Evolutionary conservation across 1,140 invertebrate species (phyloP).

Genomic region (Brachionus asplanchnoidis): DNA sequence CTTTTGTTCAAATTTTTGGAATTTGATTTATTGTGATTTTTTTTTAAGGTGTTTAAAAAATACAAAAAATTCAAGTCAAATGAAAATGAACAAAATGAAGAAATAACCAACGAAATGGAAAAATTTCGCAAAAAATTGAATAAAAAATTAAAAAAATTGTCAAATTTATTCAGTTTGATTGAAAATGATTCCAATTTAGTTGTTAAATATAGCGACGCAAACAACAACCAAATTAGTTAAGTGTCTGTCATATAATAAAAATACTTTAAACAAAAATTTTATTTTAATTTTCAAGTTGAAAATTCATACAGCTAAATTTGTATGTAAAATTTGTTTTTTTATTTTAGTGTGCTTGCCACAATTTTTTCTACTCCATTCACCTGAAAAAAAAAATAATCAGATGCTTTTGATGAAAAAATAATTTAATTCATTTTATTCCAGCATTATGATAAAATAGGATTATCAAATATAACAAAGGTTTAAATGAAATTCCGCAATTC

Average conservation of each 20-base stretch:
- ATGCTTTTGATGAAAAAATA: background rate
- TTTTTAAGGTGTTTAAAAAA: conserved; percentile 17
- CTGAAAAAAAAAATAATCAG: background rate
- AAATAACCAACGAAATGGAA: background rate
- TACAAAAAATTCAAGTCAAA: background rate
- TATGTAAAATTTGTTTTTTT: background rate
- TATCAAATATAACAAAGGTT: background rate
- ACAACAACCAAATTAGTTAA: background rate
- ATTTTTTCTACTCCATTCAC: background rate
- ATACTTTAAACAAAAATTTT: background rate
- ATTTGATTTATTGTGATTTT: background rate
- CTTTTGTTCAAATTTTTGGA: background rate
- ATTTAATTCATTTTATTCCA: background rate
- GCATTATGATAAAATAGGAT: background rate
- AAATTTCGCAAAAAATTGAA: conserved; percentile 33
- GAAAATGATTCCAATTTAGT: background rate
- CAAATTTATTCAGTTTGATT: background rate
- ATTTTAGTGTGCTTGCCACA: background rate
- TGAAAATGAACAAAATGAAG: background rate
- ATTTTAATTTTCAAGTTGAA: background rate
- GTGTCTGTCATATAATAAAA: conserved; percentile 17
- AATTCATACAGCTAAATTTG: conserved; percentile 25
- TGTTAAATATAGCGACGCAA: background rate
- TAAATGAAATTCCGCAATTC: background rate
- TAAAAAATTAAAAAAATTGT: conserved; percentile 41